Evolutionary conservation across 2,888 invertebrate species (phyloP), one percentile per base, ranked within the genome.

Genomic region (Germaria angustata): DNA sequence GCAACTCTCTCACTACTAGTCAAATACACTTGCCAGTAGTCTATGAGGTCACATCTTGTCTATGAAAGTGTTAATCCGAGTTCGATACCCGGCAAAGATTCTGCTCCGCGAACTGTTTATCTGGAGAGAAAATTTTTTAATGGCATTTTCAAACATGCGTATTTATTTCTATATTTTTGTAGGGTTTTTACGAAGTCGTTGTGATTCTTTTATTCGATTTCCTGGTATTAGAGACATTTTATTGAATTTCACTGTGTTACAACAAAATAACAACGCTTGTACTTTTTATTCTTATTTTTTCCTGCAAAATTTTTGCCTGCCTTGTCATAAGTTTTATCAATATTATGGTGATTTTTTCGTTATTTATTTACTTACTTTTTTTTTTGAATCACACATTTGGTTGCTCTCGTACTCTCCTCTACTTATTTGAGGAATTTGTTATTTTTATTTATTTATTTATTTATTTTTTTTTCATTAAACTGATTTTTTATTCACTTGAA

Each of bases 301-400:
- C 66, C 34, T 55, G 39, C n/a, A 15, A 15, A 8, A 28, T 39
- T 53, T 41, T 53, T 73, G 20, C 22, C 20, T 39, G 20, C 22
- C 82, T 81, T 82, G 79, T 82, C 82, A 82, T 82, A 82, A 79
- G 82, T 82, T 82, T 82, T 82, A 82, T 82, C 82, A 82, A 82
- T 82, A 82, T 79, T 81, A 69, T 71, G 65, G 61, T 65, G 39
- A 41, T 72, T 57, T 77, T 61, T n/a, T n/a, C n/a, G n/a, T n/a
- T n/a, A n/a, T n/a, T n/a, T n/a, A n/a, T n/a, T n/a, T n/a, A n/a
- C n/a, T 36, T 34, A 34, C 46, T 75, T 57, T 61, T 63, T 65
- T 39, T 28, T 63, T 51, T 28, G 17, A 44, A 51, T 34, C 15
- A 44, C 65, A 46, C 36, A 69, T 61, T 77, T 36, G 17, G 32